Evolutionary conservation across 2,113 vertebrate species (phyloP).

Genomic region (Rousettus leschenaultii): DNA sequence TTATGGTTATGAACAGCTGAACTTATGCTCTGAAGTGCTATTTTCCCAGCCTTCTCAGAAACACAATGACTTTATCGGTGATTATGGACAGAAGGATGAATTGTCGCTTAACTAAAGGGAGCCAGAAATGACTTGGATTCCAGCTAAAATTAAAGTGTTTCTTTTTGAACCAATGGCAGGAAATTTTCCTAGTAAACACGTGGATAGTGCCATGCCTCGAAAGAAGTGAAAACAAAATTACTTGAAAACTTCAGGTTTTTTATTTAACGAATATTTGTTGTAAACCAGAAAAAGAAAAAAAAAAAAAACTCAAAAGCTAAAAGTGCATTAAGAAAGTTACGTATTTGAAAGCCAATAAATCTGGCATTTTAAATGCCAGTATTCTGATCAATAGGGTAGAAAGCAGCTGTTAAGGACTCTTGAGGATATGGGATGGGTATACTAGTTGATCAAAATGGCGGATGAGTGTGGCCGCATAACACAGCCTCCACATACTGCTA

Average conservation of each 20-base stretch:
- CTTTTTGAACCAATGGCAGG: not conserved
- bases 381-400: not conserved
- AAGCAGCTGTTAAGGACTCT: not conserved
- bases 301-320: not conserved
- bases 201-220: not conserved
- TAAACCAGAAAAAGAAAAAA: not conserved
- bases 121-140: not conserved
- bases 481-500: not conserved
- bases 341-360: not conserved
- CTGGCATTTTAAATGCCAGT: not conserved
- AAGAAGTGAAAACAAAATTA: slow-evolving; percentile 4
- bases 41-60: slow-evolving; percentile 12
- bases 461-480: not conserved
- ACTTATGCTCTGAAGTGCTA: slow-evolving; percentile 36
- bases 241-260: not conserved
- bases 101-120: not conserved
- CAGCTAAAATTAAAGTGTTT: not conserved
- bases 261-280: not conserved
- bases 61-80: not conserved
- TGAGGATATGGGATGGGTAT: not conserved
- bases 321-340: not conserved
- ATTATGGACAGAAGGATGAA: slow-evolving; percentile 1
- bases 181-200: not conserved
- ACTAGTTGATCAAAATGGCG: not conserved
- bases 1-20: slow-evolving; percentile 51